Conservation (phyloP, 2,113 vertebrate species). For the Cottus gobio region DNA sequence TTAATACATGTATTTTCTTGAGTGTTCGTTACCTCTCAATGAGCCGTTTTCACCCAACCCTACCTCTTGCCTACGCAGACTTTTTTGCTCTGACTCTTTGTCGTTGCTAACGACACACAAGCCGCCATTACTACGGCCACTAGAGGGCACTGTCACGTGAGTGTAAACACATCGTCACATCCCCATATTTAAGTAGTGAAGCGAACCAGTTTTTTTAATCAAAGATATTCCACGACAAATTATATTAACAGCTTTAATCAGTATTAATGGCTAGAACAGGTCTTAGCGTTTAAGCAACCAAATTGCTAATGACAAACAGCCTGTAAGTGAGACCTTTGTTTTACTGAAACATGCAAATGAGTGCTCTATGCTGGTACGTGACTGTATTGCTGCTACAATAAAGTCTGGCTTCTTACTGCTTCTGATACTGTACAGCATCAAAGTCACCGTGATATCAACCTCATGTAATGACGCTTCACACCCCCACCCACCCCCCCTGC, state of each 20-base stretch:
- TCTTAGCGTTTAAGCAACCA: background rate
- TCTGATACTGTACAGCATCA: slow-evolving; percentile 31
- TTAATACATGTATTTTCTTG: too few relatives aligned
- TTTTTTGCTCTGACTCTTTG: background rate
- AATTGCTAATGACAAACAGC: background rate
- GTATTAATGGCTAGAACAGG: background rate
- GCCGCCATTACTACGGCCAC: background rate
- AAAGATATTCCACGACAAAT: background rate
- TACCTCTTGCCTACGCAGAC: too few relatives aligned
- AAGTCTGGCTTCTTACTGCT: slow-evolving; percentile 2
- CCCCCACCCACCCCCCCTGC: slow-evolving; percentile 48
- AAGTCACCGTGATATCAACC: slow-evolving; percentile 55
- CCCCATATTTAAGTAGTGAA: background rate
- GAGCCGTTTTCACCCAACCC: too few relatives aligned
- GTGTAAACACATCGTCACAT: background rate
- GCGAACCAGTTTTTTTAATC: background rate
- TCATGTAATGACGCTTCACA: slow-evolving; percentile 67
- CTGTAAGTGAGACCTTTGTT: background rate
- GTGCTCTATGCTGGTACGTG: background rate
- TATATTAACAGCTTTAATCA: background rate
- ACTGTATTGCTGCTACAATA: background rate
- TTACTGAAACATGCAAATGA: slow-evolving; percentile 4
- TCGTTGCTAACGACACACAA: background rate
- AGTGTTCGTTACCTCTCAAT: too few relatives aligned
- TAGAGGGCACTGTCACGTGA: background rate